Conservation (phyloP, 1,140 invertebrate genomes). For the Liolophura sinensis region DNA sequence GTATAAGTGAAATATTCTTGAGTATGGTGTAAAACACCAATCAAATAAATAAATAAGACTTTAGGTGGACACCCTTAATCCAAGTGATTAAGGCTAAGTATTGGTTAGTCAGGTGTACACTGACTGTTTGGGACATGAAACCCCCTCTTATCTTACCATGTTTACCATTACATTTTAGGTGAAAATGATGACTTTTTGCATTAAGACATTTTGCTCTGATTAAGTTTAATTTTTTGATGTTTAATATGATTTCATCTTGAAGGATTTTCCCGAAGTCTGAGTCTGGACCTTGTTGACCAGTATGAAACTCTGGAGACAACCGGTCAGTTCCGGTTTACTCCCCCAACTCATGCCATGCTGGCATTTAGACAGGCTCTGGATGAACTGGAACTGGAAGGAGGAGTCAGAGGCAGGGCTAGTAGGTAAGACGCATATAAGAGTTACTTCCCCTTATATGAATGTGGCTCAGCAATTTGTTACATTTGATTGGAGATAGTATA, state of each 20-base stretch:
- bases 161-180: background rate
- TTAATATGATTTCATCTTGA: slow-evolving; percentile 6
- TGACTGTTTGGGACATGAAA: background rate
- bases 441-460: background rate
- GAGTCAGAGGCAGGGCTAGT: slow-evolving; percentile 52
- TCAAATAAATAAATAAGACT: too few relatives aligned
- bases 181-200: background rate
- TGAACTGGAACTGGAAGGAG: slow-evolving; percentile 59
- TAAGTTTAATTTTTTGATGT: background rate
- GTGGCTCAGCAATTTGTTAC: background rate
- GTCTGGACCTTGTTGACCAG: slow-evolving; percentile 61
- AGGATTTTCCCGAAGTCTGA: slow-evolving; percentile 57
- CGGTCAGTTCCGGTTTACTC: slow-evolving; percentile 64
- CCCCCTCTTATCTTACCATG: background rate
- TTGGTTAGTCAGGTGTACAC: too few relatives aligned
- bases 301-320: slow-evolving; percentile 56
- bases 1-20: too few relatives aligned
- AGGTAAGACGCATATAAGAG: slow-evolving; percentile 38
- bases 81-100: too few relatives aligned
- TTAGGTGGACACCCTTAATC: too few relatives aligned
- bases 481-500: background rate
- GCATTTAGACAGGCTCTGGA: slow-evolving; percentile 59
- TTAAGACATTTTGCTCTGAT: background rate
- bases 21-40: too few relatives aligned
- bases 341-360: slow-evolving; percentile 62